phyloP scores from a whole-genome alignment of 2,113 vertebrate species.

The Anser cygnoides region DNA sequence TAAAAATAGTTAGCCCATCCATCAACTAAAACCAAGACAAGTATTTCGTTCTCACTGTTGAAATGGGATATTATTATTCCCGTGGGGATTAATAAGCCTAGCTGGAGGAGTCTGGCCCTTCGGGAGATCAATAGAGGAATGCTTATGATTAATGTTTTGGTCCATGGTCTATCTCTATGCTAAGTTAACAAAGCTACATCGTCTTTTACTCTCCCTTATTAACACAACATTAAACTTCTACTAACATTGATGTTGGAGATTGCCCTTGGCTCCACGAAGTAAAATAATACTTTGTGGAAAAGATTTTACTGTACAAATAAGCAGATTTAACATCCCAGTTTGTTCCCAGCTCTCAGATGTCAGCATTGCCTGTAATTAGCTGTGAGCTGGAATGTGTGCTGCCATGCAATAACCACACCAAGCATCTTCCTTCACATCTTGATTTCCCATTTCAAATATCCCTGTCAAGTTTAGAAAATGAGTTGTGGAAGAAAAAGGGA shows the following conservation, averaged over 20 bases:
- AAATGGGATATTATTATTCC: slow-evolving; percentile 58
- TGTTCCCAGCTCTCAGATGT: slow-evolving; percentile 47
- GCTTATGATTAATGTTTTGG: slow-evolving; percentile 52
- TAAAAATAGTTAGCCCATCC: slow-evolving; percentile 24
- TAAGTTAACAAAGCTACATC: slow-evolving; percentile 8
- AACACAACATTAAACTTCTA: neutral
- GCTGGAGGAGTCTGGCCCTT: slow-evolving; percentile 49
- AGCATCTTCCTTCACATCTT: slow-evolving; percentile 36
- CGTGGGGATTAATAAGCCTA: slow-evolving; percentile 38
- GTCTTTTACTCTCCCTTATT: slow-evolving; percentile 7
- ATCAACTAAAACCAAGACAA: slow-evolving; percentile 42
- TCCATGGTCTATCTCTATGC: slow-evolving; percentile 22
- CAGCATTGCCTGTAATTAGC: slow-evolving; percentile 26
- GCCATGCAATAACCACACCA: slow-evolving; percentile 41
- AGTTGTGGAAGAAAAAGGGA: neutral
- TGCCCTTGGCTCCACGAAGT: neutral
- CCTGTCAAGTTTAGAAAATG: neutral
- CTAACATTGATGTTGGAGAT: neutral
- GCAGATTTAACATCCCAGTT: slow-evolving; percentile 31
- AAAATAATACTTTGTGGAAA: slow-evolving; percentile 47
- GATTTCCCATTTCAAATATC: slow-evolving; percentile 39
- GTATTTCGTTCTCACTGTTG: slow-evolving; percentile 55
- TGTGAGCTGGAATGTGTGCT: slow-evolving; percentile 48
- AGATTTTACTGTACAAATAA: slow-evolving; percentile 34
- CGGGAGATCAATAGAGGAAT: slow-evolving; percentile 47